Conservation (phyloP, 2,888 invertebrate species). For the Rhyacophila evoluta region DNA sequence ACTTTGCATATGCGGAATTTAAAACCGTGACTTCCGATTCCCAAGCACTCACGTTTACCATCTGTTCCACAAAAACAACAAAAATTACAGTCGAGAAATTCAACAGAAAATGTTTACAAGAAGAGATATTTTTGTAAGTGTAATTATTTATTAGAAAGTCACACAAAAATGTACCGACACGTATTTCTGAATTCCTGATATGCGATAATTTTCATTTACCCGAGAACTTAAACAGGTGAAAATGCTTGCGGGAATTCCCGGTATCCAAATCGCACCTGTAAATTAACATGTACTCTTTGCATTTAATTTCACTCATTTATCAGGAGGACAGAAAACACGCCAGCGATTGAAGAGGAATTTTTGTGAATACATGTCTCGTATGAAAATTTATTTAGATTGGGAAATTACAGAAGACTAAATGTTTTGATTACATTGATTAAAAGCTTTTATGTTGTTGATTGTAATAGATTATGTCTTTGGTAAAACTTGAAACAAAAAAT, state of each 20-base stretch:
- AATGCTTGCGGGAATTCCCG: conserved; percentile 17
- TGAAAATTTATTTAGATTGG: too few species aligned
- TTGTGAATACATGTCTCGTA: not conserved
- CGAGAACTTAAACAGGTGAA: not conserved
- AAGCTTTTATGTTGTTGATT: too few species aligned
- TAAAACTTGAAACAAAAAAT: too few species aligned
- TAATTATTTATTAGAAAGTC: conserved; percentile 16
- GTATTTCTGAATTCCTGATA: not conserved
- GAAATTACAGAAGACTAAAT: too few species aligned
- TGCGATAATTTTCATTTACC: conserved; percentile 6
- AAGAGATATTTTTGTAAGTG: not conserved
- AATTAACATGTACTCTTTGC: not conserved
- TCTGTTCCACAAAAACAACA: too few species aligned
- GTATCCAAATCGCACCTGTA: not conserved
- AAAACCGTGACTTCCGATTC: too few species aligned
- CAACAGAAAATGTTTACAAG: too few species aligned
- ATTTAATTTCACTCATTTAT: conserved; percentile 3
- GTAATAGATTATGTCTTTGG: too few species aligned
- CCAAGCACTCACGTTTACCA: too few species aligned
- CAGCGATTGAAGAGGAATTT: not conserved
- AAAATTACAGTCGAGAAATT: too few species aligned
- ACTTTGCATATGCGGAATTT: too few species aligned
- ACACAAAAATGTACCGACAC: conserved; percentile 7
- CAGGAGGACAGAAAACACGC: not conserved
- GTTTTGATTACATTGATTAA: too few species aligned